phyloP scores from a whole-genome alignment of 1,140 invertebrate species.

The Drosophila lacteicornis region DNA sequence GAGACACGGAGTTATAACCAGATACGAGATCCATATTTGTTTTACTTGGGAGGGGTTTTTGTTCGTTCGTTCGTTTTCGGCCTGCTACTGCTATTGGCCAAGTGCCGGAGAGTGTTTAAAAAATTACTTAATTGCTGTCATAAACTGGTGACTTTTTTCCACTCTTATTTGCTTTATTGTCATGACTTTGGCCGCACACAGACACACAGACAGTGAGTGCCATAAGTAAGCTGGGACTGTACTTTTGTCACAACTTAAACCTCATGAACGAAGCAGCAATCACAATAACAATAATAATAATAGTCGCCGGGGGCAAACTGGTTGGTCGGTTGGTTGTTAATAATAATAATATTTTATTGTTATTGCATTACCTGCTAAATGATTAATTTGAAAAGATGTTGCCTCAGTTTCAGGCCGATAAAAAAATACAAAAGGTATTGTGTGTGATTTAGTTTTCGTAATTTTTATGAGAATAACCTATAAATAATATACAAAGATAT shows the following conservation, averaged over 20 bases:
- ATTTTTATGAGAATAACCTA: neutral
- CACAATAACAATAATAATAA: conserved; percentile 62
- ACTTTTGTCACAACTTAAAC: conserved; percentile 20
- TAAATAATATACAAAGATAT: neutral
- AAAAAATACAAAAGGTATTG: conserved; percentile 1
- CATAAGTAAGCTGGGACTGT: conserved; percentile 50
- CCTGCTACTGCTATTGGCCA: conserved; percentile 48
- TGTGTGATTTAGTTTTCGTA: neutral
- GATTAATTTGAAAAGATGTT: conserved; percentile 63
- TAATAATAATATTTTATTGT: conserved; percentile 79
- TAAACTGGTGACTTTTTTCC: conserved; percentile 68
- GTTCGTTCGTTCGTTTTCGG: neutral
- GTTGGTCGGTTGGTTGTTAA: conserved; percentile 59
- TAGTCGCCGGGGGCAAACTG: conserved; percentile 62
- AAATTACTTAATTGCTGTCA: conserved; percentile 83
- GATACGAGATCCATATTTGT: conserved; percentile 69
- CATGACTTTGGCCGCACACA: conserved; percentile 43
- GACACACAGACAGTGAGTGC: conserved; percentile 29
- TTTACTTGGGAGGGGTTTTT: conserved; percentile 42
- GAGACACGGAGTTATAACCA: conserved; percentile 28
- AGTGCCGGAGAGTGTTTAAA: conserved; percentile 75
- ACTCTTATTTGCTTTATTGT: conserved; percentile 55
- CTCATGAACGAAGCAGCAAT: conserved; percentile 13
- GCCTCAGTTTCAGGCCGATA: conserved; percentile 46
- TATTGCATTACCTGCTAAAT: conserved; percentile 80